Conservation (phyloP, 37 sponge, comb jelly and placozoan genomes). For the Geodia barretti region DNA sequence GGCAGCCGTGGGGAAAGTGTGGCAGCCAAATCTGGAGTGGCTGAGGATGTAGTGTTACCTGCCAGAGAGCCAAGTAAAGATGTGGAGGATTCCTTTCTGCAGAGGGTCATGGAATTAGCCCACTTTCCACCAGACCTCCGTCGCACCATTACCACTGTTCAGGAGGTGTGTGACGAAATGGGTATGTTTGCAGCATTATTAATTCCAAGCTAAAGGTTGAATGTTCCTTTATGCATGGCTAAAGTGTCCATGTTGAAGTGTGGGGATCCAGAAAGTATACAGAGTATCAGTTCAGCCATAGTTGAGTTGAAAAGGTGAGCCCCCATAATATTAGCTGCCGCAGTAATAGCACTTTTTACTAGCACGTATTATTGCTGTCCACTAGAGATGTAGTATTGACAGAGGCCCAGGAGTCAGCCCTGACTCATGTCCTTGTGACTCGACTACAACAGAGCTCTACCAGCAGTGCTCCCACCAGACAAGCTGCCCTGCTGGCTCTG, state of each 20-base stretch:
- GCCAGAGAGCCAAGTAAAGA: background rate
- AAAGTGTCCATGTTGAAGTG: conserved; percentile 2
- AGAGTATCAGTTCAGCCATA: background rate
- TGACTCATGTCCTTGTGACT: background rate
- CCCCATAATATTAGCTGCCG: background rate
- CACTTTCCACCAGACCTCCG: background rate
- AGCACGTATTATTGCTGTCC: background rate
- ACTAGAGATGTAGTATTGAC: background rate
- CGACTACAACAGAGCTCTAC: background rate
- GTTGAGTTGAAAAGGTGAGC: conserved; percentile 2
- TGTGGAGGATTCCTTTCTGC: background rate
- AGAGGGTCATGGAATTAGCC: background rate
- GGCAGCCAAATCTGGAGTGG: background rate
- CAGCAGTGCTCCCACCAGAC: background rate
- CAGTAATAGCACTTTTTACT: background rate
- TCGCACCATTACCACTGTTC: background rate
- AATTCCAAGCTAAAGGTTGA: background rate
- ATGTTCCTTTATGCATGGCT: background rate
- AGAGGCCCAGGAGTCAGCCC: background rate
- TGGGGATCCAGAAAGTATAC: background rate
- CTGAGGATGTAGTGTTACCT: background rate
- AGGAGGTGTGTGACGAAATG: background rate
- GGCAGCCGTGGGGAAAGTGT: background rate
- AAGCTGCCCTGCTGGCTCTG: background rate
- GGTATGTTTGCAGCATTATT: background rate